A percentile compares a stretch with the other conserved stretches of the same genome.
These are phyloP conservation scores for Dascillus cervinus DNA, from an alignment of 2,888 invertebrate species.

Conservation along the genomic window DNA sequence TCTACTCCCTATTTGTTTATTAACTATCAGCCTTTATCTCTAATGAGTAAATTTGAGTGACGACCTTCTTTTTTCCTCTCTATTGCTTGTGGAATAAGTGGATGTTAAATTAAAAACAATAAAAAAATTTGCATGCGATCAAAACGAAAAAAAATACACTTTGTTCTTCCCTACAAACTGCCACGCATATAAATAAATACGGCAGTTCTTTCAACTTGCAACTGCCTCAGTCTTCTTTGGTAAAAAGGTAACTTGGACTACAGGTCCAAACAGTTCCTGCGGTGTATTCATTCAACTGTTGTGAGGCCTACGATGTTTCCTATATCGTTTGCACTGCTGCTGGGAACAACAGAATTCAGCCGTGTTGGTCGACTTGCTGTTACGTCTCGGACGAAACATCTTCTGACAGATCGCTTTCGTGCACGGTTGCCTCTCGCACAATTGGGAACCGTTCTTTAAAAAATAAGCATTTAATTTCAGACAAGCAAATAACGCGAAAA, in stretches of 20 bases:
- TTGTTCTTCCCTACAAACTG: no score
- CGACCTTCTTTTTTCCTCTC: no score
- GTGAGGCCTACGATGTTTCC: conserved; percentile 22
- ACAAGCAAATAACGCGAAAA: no score
- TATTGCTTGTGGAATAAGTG: conserved; percentile 21
- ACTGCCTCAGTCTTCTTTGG: conserved; percentile 52
- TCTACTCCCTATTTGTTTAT: no score
- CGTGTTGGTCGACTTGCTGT: conserved; percentile 20
- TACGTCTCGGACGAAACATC: conserved; percentile 40
- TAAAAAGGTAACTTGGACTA: conserved; percentile 46
- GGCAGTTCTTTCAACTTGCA: conserved; percentile 30
- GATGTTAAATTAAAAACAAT: no score
- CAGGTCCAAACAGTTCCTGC: conserved; percentile 32
- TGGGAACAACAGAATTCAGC: conserved; percentile 53
- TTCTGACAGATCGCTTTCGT: conserved; percentile 62
- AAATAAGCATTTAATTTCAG: no score
- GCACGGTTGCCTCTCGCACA: conserved; percentile 75
- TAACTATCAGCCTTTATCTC: conserved; percentile 39
- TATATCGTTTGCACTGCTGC: conserved; percentile 39
- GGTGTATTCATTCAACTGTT: conserved; percentile 21
- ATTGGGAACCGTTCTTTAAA: conserved; percentile 69
- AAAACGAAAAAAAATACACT: no score
- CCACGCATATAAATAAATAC: conserved; percentile 32
- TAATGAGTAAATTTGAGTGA: conserved; percentile 38
- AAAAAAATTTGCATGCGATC: no score